Evolutionary conservation across 2,888 invertebrate species (phyloP), one percentile per base, ranked within the genome.

Genomic region (Nomada ruficornis): DNA sequence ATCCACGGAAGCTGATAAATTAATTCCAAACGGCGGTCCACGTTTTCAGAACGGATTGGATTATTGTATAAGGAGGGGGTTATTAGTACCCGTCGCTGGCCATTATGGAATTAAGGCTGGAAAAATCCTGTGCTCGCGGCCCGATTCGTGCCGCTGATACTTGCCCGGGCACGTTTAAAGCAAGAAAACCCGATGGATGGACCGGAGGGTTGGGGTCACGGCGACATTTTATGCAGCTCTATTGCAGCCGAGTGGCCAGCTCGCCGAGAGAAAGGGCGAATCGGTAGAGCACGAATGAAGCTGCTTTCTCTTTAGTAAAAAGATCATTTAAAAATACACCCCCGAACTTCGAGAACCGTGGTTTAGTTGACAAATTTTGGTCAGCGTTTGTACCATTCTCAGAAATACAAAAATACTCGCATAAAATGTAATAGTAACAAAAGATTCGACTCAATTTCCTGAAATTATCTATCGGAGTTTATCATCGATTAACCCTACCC

Each of bases 101-200:
- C 83, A 82, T 83, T 83, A 82, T 55, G 65, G 67, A 82, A 82
- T 82, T 82, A 83, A 62, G 77, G 26, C 11, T 57, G 83, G 47
- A 65, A 57, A 82, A 82, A 42, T 69, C 63, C 72, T 52, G 67
- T 42, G 23, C 59, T 62, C 70, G 65, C 67, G 55, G 67, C 20
- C 20, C 73, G 57, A 62, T 62, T 57, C 63, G 60, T 26, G 65
- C 57, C 15, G 10, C 47, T 82, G 82, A 83, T 83, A 74, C 77
- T 83, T 82, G 77, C 83, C 73, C 26, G 47, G 82, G 83, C 82
- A 82, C 77, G 82, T 73, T 82, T 73, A 65, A 72, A 76, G 76
- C 64, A 82, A 69, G 82, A 73, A 70, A 82, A 82, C 73, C 72
- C 82, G 77, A 82, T 82, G 70, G 77, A 65, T 68, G 65, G 44